These are phyloP conservation scores for Diceros bicornis DNA, from an alignment of 2,797 vertebrate species.

Conservation along the genomic window DNA sequence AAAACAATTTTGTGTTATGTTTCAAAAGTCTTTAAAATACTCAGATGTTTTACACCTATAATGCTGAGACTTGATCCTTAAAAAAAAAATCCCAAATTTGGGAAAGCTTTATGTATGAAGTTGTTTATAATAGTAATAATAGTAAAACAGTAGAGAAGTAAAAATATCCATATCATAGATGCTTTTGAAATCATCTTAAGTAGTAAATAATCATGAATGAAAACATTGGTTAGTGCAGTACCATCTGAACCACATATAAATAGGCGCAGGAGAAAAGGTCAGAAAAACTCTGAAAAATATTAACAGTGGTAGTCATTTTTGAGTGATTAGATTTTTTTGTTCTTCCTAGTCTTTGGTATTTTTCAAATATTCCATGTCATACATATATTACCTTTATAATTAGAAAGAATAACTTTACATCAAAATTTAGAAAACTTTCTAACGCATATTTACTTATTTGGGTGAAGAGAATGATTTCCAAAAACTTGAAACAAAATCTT, in stretches of 20 bases:
- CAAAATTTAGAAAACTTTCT: background rate
- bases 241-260: background rate
- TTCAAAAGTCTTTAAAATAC: background rate
- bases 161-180: background rate
- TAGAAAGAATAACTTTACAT: background rate
- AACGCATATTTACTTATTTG: background rate
- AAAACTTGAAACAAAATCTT: background rate
- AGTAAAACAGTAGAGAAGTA: background rate
- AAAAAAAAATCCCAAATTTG: background rate
- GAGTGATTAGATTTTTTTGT: background rate
- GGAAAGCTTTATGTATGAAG: background rate
- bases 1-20: background rate
- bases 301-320: background rate
- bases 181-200: slow-evolving; percentile 17
- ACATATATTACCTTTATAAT: background rate
- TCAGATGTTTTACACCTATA: background rate
- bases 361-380: background rate
- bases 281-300: background rate
- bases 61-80: slow-evolving; percentile 1
- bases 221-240: background rate
- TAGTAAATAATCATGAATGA: slow-evolving; percentile 24
- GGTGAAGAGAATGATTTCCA: background rate
- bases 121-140: background rate
- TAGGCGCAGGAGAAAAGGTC: background rate
- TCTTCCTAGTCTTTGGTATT: background rate